phyloP scores from a whole-genome alignment of 1,140 invertebrate genomes.

The Micrasema longulum region DNA sequence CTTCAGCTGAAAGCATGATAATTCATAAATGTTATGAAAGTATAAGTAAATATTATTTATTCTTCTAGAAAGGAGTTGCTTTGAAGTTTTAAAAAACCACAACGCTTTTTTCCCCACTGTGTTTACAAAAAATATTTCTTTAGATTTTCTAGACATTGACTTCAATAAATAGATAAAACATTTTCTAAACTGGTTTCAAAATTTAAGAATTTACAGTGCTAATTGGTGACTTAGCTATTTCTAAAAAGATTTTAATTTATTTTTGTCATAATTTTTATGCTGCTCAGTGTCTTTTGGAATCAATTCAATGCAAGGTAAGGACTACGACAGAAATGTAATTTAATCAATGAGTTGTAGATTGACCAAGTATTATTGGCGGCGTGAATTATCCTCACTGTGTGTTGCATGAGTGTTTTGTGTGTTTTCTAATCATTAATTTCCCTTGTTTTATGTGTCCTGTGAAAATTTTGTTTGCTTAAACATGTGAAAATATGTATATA shows the following conservation, averaged over 20 bases:
- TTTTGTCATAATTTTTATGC: constrained; percentile 69
- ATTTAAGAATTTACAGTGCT: background rate
- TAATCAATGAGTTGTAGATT: constrained; percentile 51
- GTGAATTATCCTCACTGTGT: constrained; percentile 50
- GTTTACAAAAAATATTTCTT: constrained; percentile 11
- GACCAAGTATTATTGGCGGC: constrained; percentile 39
- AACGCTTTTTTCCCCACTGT: constrained; percentile 27
- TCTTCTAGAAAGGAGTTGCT: constrained; percentile 20
- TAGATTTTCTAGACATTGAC: background rate
- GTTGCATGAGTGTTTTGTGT: constrained; percentile 56
- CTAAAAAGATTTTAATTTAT: constrained; percentile 56
- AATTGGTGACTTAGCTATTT: background rate
- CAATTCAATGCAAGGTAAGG: constrained; percentile 98
- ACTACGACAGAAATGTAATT: constrained; percentile 57
- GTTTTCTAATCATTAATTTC: constrained; percentile 49
- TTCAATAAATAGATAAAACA: constrained; percentile 2
- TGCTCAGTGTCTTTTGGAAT: constrained; percentile 96
- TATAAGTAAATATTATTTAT: constrained; percentile 13
- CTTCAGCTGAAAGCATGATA: constrained; percentile 43
- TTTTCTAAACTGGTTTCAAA: constrained; percentile 3
- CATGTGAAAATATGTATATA: constrained; percentile 10
- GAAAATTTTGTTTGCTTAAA: constrained; percentile 53
- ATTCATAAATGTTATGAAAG: constrained; percentile 18
- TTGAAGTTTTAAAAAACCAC: constrained; percentile 25
- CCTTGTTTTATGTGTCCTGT: constrained; percentile 53